A percentile compares a stretch with the other conserved stretches of the same genome.
phyloP scores from a whole-genome alignment of 1,140 invertebrate genomes.

The Drosophila pachea region DNA sequence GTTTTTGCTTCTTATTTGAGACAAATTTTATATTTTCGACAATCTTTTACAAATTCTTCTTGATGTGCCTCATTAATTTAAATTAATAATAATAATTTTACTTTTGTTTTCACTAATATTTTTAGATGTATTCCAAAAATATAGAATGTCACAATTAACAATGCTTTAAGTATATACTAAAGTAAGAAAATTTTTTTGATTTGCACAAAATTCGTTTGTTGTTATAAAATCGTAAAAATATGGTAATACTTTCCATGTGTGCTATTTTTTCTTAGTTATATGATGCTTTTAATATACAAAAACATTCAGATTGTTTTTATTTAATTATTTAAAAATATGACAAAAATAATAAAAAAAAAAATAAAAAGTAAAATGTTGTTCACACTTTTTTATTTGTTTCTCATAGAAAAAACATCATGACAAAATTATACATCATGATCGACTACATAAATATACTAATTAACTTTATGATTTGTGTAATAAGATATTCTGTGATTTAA shows the following conservation, averaged over 20 bases:
- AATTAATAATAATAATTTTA: slow-evolving; percentile 25
- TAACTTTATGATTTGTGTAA: slow-evolving; percentile 71
- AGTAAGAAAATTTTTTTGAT: slow-evolving; percentile 18
- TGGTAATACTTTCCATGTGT: slow-evolving; percentile 32
- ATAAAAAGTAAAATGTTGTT: slow-evolving; percentile 7
- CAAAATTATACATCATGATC: slow-evolving; percentile 66
- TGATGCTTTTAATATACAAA: slow-evolving; percentile 49
- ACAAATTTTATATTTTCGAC: slow-evolving; percentile 22
- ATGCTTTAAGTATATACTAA: slow-evolving; percentile 9
- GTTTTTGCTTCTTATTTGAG: slow-evolving; percentile 15
- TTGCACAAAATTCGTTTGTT: slow-evolving; percentile 7
- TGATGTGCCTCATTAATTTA: slow-evolving; percentile 71
- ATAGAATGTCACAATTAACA: slow-evolving; percentile 6
- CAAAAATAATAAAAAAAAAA: slow-evolving; percentile 56
- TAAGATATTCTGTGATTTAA: slow-evolving; percentile 74
- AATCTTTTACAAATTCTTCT: slow-evolving; percentile 57
- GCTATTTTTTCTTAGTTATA: slow-evolving; percentile 31
- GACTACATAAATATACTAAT: slow-evolving; percentile 19
- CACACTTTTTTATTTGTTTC: slow-evolving; percentile 2
- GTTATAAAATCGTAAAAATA: slow-evolving; percentile 4
- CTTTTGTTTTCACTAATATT: neutral
- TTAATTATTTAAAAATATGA: slow-evolving; percentile 69
- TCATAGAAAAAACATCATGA: slow-evolving; percentile 37
- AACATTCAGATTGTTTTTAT: slow-evolving; percentile 53
- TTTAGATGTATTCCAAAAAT: slow-evolving; percentile 16